Base-by-base conservation (phyloP, 2,113 vertebrate genomes). In the Thunnus maccoyii region DNA sequence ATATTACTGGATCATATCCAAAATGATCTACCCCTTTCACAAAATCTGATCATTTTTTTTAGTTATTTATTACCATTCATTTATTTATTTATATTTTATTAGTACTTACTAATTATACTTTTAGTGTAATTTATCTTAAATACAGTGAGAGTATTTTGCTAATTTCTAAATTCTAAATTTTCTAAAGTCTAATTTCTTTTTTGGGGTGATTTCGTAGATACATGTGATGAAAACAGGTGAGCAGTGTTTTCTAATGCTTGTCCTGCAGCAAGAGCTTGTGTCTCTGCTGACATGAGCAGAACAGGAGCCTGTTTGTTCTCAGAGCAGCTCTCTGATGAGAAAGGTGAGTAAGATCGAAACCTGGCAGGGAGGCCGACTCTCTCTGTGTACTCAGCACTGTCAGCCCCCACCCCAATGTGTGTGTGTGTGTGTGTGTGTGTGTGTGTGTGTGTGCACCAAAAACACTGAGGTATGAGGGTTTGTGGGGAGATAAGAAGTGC, bases 331-430 rank as follows among this genome's bases (percentile, higher is more conserved):
- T 74, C 62, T 25, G 61, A 82, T 56, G 76, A 79, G 63, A 69
- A 82, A 83, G 86, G 85, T 87, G 89, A 88, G 75, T 2, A 4
- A 61, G 83, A 89, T 88, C 72, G 82, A 92, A 92, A 92, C 88
- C 89, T 87, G 86, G 89, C 86, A 76, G 47, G 3, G 46, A 82
- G 57, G 56, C 80, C 11, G 41, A 13, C 65, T 65, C 69, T 72
- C 63, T 85, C 77, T 88, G 86, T 80, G 68, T 87, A 48, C 87
- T 80, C 63, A 55, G 64, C 64, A 62, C 52, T 2, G 6, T 44
- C 48, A 51, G 17, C 64, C 75, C 54, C 63, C 44, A 57, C 30
- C 30, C 32, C 67, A 25, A 72, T 30, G 27, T 30, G 27, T 36
- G 36, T 36, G 36, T 36, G 36, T 36, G 36, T 36, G 36, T 36